Evolutionary conservation across 2,888 invertebrate species (phyloP), one percentile per base, ranked within the genome.

Genomic region (Lacanobia oleracea): DNA sequence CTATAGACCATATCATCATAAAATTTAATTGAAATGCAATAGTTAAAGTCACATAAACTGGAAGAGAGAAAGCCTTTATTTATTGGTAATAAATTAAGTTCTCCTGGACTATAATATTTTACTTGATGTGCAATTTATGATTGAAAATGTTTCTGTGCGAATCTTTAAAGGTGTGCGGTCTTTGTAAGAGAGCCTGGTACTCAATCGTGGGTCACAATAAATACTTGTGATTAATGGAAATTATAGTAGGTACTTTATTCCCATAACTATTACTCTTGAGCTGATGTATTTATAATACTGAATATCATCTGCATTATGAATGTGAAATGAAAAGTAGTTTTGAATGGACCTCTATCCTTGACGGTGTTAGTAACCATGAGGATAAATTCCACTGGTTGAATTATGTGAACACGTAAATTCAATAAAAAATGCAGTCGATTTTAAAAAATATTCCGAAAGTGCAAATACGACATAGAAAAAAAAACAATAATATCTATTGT

Each of bases 61-160:
- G 23, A n/a, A 14, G 6, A 21, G 53, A 63, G 76, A 75, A 78
- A 78, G 53, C 53, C 37, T 53, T n/a, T 51, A 64, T 45, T 68
- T 56, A 68, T 51, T 27, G 40, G 27, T 27, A 54, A 64, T 79
- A 79, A 74, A 64, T n/a, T 64, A 40, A 45, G 33, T 60, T 60
- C 48, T 63, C 33, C 23, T 18, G 21, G 51, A 59, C 67, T 18
- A 18, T 62, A 16, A 61, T 65, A 56, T 51, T 57, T 77, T 33
- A 64, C 23, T 56, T n/a, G 9, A 59, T 48, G 57, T 40, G 12
- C 6, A n/a, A 48, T 79, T 62, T 48, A 60, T 48, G 62, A 48
- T 40, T 66, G 4, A 54, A 53, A 37, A 43, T 40, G 2, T 61
- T 76, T 72, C 59, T 65, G 50, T 54, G 37, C 10, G 37, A 14